A percentile compares a stretch with the other conserved stretches of the same genome.
Evolutionary conservation across 2,113 vertebrate genomes (phyloP).

Genomic region (Gambusia affinis): DNA sequence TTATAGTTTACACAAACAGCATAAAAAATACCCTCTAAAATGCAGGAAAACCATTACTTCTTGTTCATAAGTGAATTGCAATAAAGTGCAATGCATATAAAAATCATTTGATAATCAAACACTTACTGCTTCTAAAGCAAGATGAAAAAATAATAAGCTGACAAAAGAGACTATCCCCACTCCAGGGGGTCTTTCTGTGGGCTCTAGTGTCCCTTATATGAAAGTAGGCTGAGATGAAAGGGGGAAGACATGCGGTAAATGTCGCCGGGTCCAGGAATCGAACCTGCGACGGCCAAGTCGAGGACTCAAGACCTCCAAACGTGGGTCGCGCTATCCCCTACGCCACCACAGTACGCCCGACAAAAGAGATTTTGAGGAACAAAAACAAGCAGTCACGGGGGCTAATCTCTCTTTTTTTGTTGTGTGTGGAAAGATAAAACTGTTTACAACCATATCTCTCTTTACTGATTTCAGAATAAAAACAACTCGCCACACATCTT

Average conservation of each 20-base stretch:
- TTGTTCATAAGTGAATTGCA: background rate
- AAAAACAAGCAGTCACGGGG: constrained; percentile 4
- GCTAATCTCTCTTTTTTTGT: constrained; percentile 23
- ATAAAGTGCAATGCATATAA: background rate
- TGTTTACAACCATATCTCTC: constrained; percentile 25
- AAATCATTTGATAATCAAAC: background rate
- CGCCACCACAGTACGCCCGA: no score
- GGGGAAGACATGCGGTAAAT: no score
- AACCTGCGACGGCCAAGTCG: no score
- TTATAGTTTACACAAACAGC: no score
- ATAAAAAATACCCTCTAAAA: no score
- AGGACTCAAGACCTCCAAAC: no score
- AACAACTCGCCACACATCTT: constrained; percentile 14
- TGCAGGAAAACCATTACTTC: background rate
- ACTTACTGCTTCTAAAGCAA: background rate
- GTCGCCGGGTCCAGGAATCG: no score
- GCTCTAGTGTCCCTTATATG: no score
- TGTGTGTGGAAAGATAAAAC: constrained; percentile 14
- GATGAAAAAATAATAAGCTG: constrained; percentile 16
- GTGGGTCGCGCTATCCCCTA: no score
- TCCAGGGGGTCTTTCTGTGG: no score
- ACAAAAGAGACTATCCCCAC: background rate
- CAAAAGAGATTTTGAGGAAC: constrained; percentile 1
- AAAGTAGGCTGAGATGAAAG: no score
- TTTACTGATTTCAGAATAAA: constrained; percentile 35